Evolutionary conservation across 2,797 vertebrate species (phyloP).

Genomic region (Clarias platycephalus): DNA sequence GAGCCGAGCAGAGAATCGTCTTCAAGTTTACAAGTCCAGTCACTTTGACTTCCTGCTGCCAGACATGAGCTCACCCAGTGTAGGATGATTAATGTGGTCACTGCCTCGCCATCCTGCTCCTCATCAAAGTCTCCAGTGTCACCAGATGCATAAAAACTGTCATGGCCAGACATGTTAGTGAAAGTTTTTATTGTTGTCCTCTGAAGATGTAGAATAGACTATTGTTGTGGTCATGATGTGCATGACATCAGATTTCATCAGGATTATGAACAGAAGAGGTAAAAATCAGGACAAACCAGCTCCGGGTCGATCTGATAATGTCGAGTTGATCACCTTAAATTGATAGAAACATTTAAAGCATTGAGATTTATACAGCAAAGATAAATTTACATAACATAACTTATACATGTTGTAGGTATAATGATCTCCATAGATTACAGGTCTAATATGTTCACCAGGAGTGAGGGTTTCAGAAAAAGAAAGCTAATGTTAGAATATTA

Average conservation of each 20-base stretch:
- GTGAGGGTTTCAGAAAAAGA: neutral
- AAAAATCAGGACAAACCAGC: neutral
- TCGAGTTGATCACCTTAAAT: neutral
- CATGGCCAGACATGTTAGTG: neutral
- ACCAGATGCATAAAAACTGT: neutral
- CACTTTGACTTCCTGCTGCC: conserved; percentile 18
- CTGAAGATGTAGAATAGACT: conserved; percentile 13
- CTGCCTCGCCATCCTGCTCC: conserved; percentile 1
- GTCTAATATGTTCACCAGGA: neutral
- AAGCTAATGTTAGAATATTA: neutral
- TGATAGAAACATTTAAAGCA: neutral
- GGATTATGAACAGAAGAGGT: no score
- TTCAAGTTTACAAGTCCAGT: conserved; percentile 33
- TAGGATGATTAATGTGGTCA: conserved; percentile 33
- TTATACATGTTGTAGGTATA: no score
- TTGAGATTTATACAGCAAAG: neutral
- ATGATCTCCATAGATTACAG: neutral
- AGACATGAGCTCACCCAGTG: conserved; percentile 34
- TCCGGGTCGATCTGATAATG: neutral
- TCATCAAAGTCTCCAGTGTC: conserved; percentile 14
- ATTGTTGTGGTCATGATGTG: neutral
- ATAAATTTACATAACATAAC: no score
- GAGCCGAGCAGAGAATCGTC: conserved; percentile 6
- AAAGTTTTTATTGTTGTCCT: neutral
- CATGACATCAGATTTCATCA: neutral